Base-by-base conservation (phyloP, 2,797 vertebrate genomes). In the Otolemur crassicaudatus region DNA sequence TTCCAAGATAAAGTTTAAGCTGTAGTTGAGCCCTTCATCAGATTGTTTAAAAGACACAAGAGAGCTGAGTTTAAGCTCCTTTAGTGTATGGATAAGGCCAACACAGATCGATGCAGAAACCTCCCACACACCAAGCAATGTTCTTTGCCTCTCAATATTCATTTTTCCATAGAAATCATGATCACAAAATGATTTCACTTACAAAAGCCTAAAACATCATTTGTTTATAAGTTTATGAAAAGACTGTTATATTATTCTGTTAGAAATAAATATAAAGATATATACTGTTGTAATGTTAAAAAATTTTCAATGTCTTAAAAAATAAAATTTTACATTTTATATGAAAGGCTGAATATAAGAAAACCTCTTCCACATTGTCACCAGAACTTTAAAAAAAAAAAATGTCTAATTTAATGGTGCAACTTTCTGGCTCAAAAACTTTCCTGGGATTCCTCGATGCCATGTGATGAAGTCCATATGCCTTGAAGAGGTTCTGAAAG, bases 291-390 rank as follows among this genome's bases (percentile, higher is more conserved):
- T 19, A 75, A 58, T 1, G 46, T 43, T 67, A 40, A n/a, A 94
- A 81, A 75, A 16, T 43, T 56, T 67, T 40, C 34, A 63, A 88
- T 40, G 43, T 76, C 29, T 61, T 29, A 53, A 37, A 94, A 76
- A 90, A 56, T 40, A 27, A 77, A 60, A 80, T 53, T 43, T 67
- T 29, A 7, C 22, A 93, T 88, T 87, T 77, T 80, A 49, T n/a
- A 60, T 13, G 23, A 60, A 92, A 90, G 43, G 77, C 31, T 7
- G 2, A 43, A 43, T 31, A 7, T 83, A 84, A 95, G 49, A 7
- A 86, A 96, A 87, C 23, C 25, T 40, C 70, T 87, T 96, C 9
- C 9, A 49, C 10, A 63, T 37, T 46, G 73, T 73, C 69, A 89
- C 27, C 34, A 70, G 19, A 92, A 80, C 46, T 72, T n/a, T 14